A percentile compares a stretch with the other conserved stretches of the same genome.
These are phyloP conservation scores for Nomada goodeniana DNA, from an alignment of 2,888 invertebrate genomes.

Conservation along the genomic window DNA sequence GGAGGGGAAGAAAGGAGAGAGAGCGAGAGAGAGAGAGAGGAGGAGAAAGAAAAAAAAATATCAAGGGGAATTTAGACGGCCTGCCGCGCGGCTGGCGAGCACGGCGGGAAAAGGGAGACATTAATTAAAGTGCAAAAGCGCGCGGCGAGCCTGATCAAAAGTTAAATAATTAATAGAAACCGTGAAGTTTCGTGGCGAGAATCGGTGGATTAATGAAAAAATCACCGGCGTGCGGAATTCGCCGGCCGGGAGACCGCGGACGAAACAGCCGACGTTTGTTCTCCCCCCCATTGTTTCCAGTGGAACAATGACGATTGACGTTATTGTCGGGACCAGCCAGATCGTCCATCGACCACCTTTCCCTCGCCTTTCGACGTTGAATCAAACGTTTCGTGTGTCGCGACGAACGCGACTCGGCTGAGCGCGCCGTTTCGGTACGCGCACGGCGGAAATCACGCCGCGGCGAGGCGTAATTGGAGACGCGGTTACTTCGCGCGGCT, in stretches of 20 bases:
- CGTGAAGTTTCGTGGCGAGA: constrained; percentile 14
- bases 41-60: constrained; percentile 11
- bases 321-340: constrained; percentile 19
- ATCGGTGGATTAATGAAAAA: constrained; percentile 55
- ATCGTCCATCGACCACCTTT: background rate
- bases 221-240: constrained; percentile 22
- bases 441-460: background rate
- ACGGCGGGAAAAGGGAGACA: constrained; percentile 46
- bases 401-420: background rate
- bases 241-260: background rate
- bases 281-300: constrained; percentile 1
- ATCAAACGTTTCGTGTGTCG: background rate
- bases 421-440: background rate
- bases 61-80: constrained; percentile 43
- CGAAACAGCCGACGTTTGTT: constrained; percentile 1
- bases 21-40: background rate
- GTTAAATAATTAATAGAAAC: constrained; percentile 64
- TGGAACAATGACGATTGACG: constrained; percentile 15
- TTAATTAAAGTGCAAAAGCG: constrained; percentile 65
- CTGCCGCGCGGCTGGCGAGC: constrained; percentile 14
- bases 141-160: constrained; percentile 58
- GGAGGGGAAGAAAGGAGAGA: background rate
- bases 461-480: too few species aligned
- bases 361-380: background rate
- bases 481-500: too few species aligned